Percentiles rank a stretch among this genome's conserved stretches.
phyloP scores from a whole-genome alignment of 2,888 invertebrate species.

The Hermaeophaga mercurialis region DNA sequence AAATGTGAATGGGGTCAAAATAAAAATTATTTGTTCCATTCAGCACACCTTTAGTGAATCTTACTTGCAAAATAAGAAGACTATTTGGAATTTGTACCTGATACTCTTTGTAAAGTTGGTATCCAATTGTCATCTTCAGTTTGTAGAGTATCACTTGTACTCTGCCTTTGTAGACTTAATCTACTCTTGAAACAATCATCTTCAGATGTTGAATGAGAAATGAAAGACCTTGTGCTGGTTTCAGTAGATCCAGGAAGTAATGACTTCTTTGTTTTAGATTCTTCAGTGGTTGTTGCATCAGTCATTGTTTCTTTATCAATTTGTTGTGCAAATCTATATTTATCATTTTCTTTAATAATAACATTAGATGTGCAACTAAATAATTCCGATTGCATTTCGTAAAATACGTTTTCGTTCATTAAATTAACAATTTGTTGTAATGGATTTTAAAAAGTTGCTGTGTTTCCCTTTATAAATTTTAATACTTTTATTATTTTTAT shows the following conservation, averaged over 20 bases:
- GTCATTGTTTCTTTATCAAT: slow-evolving; percentile 5
- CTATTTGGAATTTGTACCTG: slow-evolving; percentile 3
- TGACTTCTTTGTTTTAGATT: too few relatives aligned
- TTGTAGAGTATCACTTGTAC: slow-evolving; percentile 8
- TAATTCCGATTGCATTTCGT: slow-evolving; percentile 14
- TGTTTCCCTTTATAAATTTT: slow-evolving; percentile 10
- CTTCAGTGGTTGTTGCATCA: background rate
- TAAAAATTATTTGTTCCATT: too few relatives aligned
- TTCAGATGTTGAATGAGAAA: too few relatives aligned
- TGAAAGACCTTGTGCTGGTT: too few relatives aligned
- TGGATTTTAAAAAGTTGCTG: slow-evolving; percentile 6
- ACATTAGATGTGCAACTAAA: slow-evolving; percentile 8
- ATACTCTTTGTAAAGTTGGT: slow-evolving; percentile 13
- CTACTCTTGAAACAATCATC: background rate
- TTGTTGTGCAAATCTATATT: background rate
- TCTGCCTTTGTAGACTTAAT: slow-evolving; percentile 9
- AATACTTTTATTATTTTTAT: slow-evolving; percentile 18
- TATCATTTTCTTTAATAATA: background rate
- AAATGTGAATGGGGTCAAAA: too few relatives aligned
- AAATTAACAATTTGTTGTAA: slow-evolving; percentile 9
- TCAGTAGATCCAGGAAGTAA: too few relatives aligned
- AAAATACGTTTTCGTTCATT: slow-evolving; percentile 15
- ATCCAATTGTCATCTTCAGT: slow-evolving; percentile 19
- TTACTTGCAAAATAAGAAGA: too few relatives aligned
- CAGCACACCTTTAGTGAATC: too few relatives aligned